Base-by-base conservation (phyloP, 53 echinoderm and acorn worm species). In the Zoroaster sp. region DNA sequence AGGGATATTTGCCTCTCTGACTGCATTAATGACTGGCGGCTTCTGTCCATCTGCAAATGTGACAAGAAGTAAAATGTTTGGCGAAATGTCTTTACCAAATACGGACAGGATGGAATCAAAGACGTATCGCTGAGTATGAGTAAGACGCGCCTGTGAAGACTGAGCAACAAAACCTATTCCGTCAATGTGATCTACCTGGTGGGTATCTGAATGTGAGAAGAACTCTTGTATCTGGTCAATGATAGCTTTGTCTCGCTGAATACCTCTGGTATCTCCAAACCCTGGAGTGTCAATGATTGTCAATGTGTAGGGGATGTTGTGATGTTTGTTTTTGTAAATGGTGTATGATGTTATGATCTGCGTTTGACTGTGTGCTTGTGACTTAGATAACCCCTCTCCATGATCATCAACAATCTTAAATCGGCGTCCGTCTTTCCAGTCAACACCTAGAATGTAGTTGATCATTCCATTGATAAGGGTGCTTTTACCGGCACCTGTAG, bases 251-350 rank as follows among this genome's bases (percentile, higher is more conserved):
- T 92, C 94, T 55, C 90, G 75, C n/a, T 80, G 23, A 21, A 92
- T 90, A 59, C 94, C 94, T 5, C 87, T 79, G 2, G 89, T 94
- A 77, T 94, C 94, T 11, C 78, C 78, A 37, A 78, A 78, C 10
- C 94, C 94, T 9, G 94, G 94, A 2, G 94, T 94, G 51, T 94
- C 94, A 63, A 94, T 92, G 12, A 94, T 71, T 5, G 94, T 85
- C 41, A 92, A 44, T 18, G 73, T 72, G 69, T 72, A 92, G 4
- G 88, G 74, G 14, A 92, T 9, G 2, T 25, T 14, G 32, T 54
- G 51, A 20, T 78, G 28, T 38, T 87, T 36, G 32, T 77, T 63
- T 20, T 3, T 86, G 23, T 88, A 66, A 15, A 93, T 44, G 1
- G 93, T 93, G 77, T 89, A 93, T 5, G 93, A 89, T 34, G n/a